A percentile compares a stretch with the other conserved stretches of the same genome.
Evolutionary conservation across 2,113 vertebrate species (phyloP).

Genomic region (Cyphomyrus discorhynchus): DNA sequence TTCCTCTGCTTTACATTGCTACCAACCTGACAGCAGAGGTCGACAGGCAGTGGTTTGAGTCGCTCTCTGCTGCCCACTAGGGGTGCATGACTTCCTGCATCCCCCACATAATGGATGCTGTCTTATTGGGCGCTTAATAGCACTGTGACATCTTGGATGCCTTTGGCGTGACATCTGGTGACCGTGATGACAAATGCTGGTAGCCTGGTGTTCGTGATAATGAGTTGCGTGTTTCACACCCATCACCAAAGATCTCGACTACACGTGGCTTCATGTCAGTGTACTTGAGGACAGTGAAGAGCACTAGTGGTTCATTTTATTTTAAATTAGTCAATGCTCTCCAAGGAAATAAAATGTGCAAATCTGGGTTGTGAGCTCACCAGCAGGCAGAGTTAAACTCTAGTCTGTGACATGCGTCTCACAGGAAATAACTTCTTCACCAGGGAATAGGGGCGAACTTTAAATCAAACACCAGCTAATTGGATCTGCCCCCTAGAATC

Average conservation of each 20-base stretch:
- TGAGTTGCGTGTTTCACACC: neutral
- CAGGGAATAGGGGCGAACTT: conserved; percentile 38
- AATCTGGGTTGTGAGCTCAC: conserved; percentile 34
- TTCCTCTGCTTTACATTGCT: neutral
- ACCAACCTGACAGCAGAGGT: neutral
- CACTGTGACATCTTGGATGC: neutral
- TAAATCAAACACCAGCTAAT: conserved; percentile 39
- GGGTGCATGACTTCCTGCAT: neutral
- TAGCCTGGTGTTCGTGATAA: neutral
- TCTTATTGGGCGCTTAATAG: neutral
- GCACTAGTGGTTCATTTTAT: conserved; percentile 18
- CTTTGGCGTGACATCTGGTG: neutral
- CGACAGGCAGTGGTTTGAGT: neutral
- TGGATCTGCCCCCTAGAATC: conserved; percentile 30
- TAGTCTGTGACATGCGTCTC: conserved; percentile 41
- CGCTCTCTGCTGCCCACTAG: neutral
- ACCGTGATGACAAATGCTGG: neutral
- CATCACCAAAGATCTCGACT: neutral
- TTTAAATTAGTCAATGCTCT: conserved; percentile 50
- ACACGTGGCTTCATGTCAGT: neutral
- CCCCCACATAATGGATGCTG: neutral
- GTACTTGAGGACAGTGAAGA: neutral
- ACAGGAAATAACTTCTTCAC: conserved; percentile 44
- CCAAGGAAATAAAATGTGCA: conserved; percentile 54
- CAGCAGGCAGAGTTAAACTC: conserved; percentile 35